Evolutionary conservation across 2,113 vertebrate genomes (phyloP).

Genomic region (Tor tambroides): DNA sequence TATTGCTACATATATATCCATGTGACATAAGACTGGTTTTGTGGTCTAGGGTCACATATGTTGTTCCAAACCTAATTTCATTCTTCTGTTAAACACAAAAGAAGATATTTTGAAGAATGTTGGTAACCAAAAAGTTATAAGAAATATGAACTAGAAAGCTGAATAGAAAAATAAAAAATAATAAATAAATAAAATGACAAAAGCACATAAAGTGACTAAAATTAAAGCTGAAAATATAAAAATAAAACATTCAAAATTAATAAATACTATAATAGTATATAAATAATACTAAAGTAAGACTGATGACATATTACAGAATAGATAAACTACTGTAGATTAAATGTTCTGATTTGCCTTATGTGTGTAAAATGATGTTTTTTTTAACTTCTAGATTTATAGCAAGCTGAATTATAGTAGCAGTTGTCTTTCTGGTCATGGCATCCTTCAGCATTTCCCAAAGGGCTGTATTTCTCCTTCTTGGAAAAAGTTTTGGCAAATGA

Average conservation of each 20-base stretch:
- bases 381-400: not conserved
- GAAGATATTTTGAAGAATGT: no score
- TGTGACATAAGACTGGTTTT: no score
- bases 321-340: not conserved
- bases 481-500: not conserved
- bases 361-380: not conserved
- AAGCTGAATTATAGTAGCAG: not conserved
- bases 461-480: not conserved
- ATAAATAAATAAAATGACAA: not conserved
- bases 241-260: no score
- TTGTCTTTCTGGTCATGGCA: not conserved
- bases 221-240: not conserved
- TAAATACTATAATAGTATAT: not conserved
- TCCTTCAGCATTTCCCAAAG: not conserved
- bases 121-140: no score
- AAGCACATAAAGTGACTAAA: not conserved
- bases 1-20: no score
- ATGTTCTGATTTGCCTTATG: not conserved
- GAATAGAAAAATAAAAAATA: not conserved
- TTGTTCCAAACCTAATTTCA: no score
- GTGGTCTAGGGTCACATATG: no score
- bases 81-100: no score
- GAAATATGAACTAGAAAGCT: not conserved
- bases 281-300: not conserved
- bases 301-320: not conserved